These are phyloP conservation scores for Protodeltote pygarga DNA, from an alignment of 2,888 invertebrate species.

Conservation along the genomic window DNA sequence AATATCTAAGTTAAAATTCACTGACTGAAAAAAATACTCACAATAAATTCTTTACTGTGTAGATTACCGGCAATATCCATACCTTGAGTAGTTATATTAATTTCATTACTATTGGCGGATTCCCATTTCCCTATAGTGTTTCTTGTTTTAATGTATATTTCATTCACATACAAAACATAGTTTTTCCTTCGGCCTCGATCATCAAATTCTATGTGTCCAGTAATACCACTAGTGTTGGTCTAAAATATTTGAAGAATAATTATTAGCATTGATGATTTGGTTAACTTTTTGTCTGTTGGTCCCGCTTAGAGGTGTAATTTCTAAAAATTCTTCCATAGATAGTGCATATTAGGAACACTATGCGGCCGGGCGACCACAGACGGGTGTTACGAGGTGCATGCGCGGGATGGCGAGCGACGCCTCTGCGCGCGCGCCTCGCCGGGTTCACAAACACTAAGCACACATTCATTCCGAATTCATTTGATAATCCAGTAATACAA, in stretches of 20 bases:
- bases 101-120: constrained; percentile 82
- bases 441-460: no score
- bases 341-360: no score
- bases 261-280: not conserved
- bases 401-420: no score
- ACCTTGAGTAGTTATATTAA: constrained; percentile 79
- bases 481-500: no score
- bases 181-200: constrained; percentile 89
- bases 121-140: constrained; percentile 72
- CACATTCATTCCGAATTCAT: no score
- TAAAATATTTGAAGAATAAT: constrained; percentile 57
- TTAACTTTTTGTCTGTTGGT: no score
- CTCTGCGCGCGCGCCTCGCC: no score
- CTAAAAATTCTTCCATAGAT: no score
- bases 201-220: constrained; percentile 90
- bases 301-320: no score
- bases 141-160: constrained; percentile 70
- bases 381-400: no score
- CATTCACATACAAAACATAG: constrained; percentile 90
- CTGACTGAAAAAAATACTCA: constrained; percentile 70
- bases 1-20: no score
- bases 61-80: constrained; percentile 69
- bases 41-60: constrained; percentile 88
- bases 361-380: no score
- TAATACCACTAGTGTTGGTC: constrained; percentile 89